A percentile compares a stretch with the other conserved stretches of the same genome.
These are phyloP conservation scores for Echiichthys vipera DNA, from an alignment of 2,797 vertebrate species.

Conservation along the genomic window DNA sequence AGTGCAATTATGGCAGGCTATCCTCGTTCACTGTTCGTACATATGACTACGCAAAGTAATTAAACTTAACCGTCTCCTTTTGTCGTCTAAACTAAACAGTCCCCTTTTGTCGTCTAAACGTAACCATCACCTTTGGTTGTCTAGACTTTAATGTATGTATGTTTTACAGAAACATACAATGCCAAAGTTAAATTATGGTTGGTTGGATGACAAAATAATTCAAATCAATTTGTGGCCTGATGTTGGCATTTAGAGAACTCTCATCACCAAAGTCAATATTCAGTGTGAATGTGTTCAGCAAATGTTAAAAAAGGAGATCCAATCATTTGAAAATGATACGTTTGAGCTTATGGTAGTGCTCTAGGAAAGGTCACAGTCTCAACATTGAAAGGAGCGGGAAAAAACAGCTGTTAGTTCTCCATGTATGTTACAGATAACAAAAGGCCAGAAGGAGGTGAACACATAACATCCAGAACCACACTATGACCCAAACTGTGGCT, in stretches of 20 bases:
- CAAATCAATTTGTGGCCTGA: not conserved
- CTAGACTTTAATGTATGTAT: too few relatives aligned
- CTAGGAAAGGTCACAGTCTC: not conserved
- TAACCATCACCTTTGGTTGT: too few relatives aligned
- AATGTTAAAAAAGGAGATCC: not conserved
- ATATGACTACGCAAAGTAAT: too few relatives aligned
- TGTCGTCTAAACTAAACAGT: too few relatives aligned
- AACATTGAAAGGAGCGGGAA: too few relatives aligned
- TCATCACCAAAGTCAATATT: not conserved
- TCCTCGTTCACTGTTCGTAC: too few relatives aligned
- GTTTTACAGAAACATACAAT: too few relatives aligned
- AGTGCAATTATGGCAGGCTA: too few relatives aligned
- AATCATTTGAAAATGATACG: not conserved
- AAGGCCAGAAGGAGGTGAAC: not conserved
- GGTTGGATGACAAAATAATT: too few relatives aligned
- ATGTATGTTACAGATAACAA: not conserved
- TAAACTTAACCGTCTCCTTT: too few relatives aligned
- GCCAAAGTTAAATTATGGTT: too few relatives aligned
- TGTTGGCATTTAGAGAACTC: not conserved
- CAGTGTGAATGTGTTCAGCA: not conserved
- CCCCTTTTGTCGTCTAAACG: too few relatives aligned
- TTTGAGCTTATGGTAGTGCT: not conserved
- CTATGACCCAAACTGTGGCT: not conserved
- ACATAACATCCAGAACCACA: accelerated
- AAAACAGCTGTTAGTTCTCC: not conserved